Conservation (phyloP, 2,888 invertebrate species). For the Habrosyne pyritoides region DNA sequence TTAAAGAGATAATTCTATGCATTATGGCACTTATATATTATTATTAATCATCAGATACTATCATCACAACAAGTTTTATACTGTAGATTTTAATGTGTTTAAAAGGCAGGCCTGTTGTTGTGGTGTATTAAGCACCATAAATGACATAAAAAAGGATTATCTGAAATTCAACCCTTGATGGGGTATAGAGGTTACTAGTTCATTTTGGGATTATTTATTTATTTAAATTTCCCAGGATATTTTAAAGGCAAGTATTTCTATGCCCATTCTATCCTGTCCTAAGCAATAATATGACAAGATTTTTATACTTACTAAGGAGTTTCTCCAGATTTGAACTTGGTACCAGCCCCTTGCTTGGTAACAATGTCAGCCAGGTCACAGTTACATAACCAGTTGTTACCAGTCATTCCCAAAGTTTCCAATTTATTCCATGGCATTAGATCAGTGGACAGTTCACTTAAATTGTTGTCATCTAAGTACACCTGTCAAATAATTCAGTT, state of each 20-base stretch:
- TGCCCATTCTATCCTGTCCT: too few relatives aligned
- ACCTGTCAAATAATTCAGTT: constrained; percentile 63
- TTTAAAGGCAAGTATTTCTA: too few relatives aligned
- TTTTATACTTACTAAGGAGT: constrained; percentile 66
- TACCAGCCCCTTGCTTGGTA: constrained; percentile 64
- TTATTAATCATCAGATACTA: too few relatives aligned
- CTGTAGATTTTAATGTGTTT: too few relatives aligned
- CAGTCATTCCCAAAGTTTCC: constrained; percentile 80
- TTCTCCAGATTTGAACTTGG: constrained; percentile 65
- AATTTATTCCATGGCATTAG: constrained; percentile 83
- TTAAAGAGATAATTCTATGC: not conserved
- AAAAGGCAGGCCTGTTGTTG: too few relatives aligned
- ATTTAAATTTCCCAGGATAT: too few relatives aligned
- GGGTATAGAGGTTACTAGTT: too few relatives aligned
- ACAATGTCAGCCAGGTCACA: constrained; percentile 80
- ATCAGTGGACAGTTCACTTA: constrained; percentile 80
- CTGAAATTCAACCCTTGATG: too few relatives aligned
- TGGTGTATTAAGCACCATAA: too few relatives aligned
- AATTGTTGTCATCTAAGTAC: constrained; percentile 85
- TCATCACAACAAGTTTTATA: too few relatives aligned
- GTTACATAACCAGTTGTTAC: constrained; percentile 87
- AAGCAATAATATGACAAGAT: constrained; percentile 18
- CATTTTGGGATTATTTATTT: too few relatives aligned
- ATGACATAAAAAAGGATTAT: too few relatives aligned
- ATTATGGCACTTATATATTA: not conserved